Evolutionary conservation across 2,888 invertebrate genomes (phyloP).

Genomic region (Phengaris arion): DNA sequence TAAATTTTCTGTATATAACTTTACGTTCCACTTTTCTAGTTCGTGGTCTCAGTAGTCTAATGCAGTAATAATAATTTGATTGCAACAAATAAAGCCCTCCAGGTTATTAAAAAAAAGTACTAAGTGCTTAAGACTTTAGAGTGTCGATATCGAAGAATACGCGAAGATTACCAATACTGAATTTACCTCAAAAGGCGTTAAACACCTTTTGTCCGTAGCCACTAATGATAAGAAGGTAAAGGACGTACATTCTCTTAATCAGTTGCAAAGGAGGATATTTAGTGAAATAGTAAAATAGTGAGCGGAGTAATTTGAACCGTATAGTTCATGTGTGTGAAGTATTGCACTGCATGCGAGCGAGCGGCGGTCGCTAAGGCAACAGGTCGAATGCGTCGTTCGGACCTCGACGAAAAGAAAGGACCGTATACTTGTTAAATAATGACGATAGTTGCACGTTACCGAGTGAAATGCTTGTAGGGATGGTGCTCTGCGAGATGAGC

Average conservation of each 20-base stretch:
- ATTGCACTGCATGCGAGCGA: conserved; percentile 49
- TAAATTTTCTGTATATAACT: neutral
- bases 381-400: conserved; percentile 65
- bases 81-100: too few relatives aligned
- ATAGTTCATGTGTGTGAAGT: conserved; percentile 39
- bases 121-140: too few relatives aligned
- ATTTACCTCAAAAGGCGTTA: conserved; percentile 18
- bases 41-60: neutral
- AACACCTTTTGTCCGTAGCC: conserved; percentile 29
- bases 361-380: conserved; percentile 60
- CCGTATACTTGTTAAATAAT: conserved; percentile 73
- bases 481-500: conserved; percentile 77
- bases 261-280: conserved; percentile 31
- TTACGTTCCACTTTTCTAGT: neutral
- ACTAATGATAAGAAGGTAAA: conserved; percentile 38
- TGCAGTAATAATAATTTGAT: too few relatives aligned
- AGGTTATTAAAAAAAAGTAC: too few relatives aligned
- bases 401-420: conserved; percentile 76
- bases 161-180: neutral
- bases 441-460: conserved; percentile 73
- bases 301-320: conserved; percentile 48
- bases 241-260: conserved; percentile 38
- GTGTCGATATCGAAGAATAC: too few relatives aligned
- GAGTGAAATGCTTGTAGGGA: conserved; percentile 77
- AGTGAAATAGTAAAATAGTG: conserved; percentile 34